A percentile compares a stretch with the other conserved stretches of the same genome.
phyloP scores from a whole-genome alignment of 2,797 vertebrate species.

The Platalea minor region DNA sequence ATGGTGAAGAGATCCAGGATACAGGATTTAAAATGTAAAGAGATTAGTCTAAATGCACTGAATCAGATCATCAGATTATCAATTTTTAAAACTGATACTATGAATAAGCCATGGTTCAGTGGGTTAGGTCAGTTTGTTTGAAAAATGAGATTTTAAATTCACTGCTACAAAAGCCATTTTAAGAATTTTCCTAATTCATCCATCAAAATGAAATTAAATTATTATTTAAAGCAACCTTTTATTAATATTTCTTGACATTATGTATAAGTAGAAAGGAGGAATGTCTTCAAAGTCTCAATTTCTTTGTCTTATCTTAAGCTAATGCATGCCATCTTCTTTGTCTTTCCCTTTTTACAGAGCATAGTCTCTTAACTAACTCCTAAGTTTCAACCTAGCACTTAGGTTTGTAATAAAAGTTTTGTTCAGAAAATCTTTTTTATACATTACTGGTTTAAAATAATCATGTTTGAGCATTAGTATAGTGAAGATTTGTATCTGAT shows the following conservation, averaged over 20 bases:
- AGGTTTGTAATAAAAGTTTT: not conserved
- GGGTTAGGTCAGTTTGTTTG: not conserved
- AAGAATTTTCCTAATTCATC: not conserved
- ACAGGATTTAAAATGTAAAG: not conserved
- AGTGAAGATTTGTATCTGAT: not conserved
- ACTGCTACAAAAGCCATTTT: not conserved
- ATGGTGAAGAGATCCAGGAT: not conserved
- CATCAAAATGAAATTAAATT: not conserved
- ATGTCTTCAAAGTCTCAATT: not conserved
- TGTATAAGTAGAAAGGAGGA: not conserved
- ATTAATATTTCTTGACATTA: not conserved
- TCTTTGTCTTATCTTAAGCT: not conserved
- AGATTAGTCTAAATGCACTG: not conserved
- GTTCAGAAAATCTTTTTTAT: not conserved
- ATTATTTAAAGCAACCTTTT: not conserved
- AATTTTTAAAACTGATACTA: not conserved
- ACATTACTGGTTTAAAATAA: not conserved
- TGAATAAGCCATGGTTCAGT: not conserved
- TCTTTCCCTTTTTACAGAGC: not conserved
- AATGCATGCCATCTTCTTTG: not conserved
- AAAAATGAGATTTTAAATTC: conserved; percentile 11
- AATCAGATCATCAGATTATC: not conserved
- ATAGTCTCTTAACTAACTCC: not conserved
- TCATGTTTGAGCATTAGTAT: not conserved
- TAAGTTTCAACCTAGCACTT: not conserved